phyloP scores from a whole-genome alignment of 2,888 invertebrate species.

The Zygaena filipendulae region DNA sequence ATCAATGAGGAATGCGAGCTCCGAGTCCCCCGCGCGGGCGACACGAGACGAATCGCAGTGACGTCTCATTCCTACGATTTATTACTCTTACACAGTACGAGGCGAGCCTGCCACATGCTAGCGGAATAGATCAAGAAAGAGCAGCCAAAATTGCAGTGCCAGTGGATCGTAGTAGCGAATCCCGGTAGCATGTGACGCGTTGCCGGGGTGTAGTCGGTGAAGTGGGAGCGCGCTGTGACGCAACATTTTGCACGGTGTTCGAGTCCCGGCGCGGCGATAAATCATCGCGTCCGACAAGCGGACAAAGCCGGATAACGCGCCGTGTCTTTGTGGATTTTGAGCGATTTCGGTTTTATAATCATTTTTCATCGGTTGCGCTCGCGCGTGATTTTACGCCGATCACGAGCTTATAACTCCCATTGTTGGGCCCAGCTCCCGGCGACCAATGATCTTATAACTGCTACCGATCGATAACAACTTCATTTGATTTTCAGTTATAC shows the following conservation, averaged over 20 bases:
- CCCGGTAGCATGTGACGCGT: slow-evolving; percentile 24
- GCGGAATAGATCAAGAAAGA: no score
- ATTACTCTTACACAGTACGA: slow-evolving; percentile 34
- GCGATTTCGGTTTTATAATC: slow-evolving; percentile 57
- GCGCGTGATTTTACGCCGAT: slow-evolving; percentile 48
- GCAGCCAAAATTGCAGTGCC: slow-evolving; percentile 12
- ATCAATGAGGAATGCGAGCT: slow-evolving; percentile 50
- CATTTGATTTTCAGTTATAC: no score
- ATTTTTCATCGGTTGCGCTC: slow-evolving; percentile 46
- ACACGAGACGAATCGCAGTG: slow-evolving; percentile 59
- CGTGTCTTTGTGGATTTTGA: slow-evolving; percentile 64
- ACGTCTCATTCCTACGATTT: slow-evolving; percentile 64
- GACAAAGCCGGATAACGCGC: slow-evolving; percentile 63
- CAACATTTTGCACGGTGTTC: slow-evolving; percentile 58
- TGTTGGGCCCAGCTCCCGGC: no score
- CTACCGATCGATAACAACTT: no score
- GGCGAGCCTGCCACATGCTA: no score
- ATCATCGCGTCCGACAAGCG: slow-evolving; percentile 50
- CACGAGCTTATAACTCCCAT: no score
- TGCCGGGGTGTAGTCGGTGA: slow-evolving; percentile 16
- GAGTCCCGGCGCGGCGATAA: slow-evolving; percentile 40
- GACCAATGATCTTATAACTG: no score
- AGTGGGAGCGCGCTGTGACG: slow-evolving; percentile 42
- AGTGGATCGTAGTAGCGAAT: slow-evolving; percentile 1
- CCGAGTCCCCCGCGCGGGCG: slow-evolving; percentile 44